Evolutionary conservation across 1,140 invertebrate species (phyloP), one percentile per base, ranked within the genome.

Genomic region (Delia radicum): DNA sequence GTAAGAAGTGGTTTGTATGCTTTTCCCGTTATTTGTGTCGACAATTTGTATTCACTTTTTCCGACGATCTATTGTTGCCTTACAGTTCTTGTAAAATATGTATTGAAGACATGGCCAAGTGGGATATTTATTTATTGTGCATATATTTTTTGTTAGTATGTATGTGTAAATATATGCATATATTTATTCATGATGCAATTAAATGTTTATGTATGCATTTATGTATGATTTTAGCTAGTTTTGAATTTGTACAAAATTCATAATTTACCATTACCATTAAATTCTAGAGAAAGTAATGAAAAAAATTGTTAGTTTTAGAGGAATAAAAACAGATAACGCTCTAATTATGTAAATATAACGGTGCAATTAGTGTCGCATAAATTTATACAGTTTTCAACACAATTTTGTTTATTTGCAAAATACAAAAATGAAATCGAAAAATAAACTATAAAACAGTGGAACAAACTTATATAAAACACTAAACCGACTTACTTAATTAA

Each of bases 321-420:
- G 62, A 3, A 28, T 24, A 55, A 55, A 55, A 5, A 55, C 21
- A 55, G 48, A 69, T 18, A 69, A 69, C 65, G 31, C 7, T 37
- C n/a, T 69, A 69, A 69, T 69, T 69, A 33, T 33, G 65, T 33
- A 69, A 69, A 69, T 69, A 69, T 69, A 69, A 67, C 63, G 21
- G 29, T 33, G 29, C 65, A 69, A 69, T 69, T 69, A 69, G 65
- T 69, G 65, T 69, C 65, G 29, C 65, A 33, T 33, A 69, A 69
- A 69, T 67, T 67, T 28, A 67, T 67, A 7, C 13, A 67, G 28
- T 67, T 67, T 28, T 18, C 63, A 67, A 29, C 28, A 31, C n/a
- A 55, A 21, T 55, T 55, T 55, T 55, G 48, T 55, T 55, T 18
- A 21, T 42, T 42, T 42, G 37, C 37, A 42, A 42, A 6, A 12